Percentiles rank a stretch among this genome's conserved stretches.
Conservation (phyloP, 2,888 invertebrate genomes). For the Brenthis hecate region DNA sequence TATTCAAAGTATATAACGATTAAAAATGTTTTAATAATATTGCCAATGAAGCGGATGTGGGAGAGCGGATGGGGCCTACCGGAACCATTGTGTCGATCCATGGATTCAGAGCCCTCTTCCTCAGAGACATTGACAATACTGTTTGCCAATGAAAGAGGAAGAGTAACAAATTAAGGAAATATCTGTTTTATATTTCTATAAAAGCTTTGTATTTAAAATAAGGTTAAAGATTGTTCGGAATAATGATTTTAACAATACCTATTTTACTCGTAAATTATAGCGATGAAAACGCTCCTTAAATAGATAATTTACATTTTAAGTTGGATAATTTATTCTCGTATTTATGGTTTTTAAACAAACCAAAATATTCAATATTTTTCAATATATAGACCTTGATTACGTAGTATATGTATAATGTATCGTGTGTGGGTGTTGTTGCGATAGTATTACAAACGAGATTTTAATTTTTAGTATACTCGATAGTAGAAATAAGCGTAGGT, state of each 20-base stretch:
- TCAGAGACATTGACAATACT: constrained; percentile 10
- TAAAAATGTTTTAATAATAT: constrained; percentile 6
- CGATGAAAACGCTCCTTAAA: constrained; percentile 18
- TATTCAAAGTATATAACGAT: background rate
- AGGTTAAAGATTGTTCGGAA: background rate
- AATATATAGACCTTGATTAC: no score
- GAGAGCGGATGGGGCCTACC: constrained; percentile 18
- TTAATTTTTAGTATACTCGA: no score
- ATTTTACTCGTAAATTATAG: constrained; percentile 9
- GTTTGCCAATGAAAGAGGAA: constrained; percentile 8
- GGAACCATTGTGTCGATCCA: constrained; percentile 19
- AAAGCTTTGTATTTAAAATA: background rate
- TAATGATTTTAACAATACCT: background rate
- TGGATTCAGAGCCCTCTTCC: constrained; percentile 7
- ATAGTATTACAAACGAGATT: no score
- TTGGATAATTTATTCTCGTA: constrained; percentile 24
- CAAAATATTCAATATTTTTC: no score
- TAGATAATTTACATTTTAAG: constrained; percentile 33
- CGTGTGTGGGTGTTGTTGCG: no score
- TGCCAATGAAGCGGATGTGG: constrained; percentile 6
- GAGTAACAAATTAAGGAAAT: constrained; percentile 7
- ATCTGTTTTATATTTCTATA: constrained; percentile 1
- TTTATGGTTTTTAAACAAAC: constrained; percentile 6
- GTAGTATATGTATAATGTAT: no score
- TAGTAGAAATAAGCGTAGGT: no score